Evolutionary conservation across 2,113 vertebrate genomes (phyloP).

Genomic region (Albula goreensis): DNA sequence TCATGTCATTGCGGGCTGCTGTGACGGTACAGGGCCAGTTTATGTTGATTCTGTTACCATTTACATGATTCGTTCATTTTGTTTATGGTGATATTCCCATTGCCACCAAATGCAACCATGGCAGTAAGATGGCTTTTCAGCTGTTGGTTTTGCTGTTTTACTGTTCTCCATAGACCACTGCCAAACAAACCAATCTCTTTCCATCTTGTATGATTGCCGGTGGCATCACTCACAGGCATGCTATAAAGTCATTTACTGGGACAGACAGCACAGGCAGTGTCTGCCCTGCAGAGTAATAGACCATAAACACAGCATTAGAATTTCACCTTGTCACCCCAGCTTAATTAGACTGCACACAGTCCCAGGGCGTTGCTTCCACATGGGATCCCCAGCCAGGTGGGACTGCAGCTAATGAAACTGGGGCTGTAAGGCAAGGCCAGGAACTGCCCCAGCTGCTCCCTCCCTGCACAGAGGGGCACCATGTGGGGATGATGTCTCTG

Average conservation of each 20-base stretch:
- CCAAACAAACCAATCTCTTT: background rate
- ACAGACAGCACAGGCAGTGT: background rate
- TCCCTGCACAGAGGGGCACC: background rate
- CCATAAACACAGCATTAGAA: background rate
- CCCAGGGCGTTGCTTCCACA: background rate
- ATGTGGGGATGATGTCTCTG: background rate
- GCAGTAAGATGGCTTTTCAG: no score
- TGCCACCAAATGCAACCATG: background rate
- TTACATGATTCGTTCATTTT: background rate
- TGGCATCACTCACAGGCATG: background rate
- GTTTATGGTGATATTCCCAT: background rate
- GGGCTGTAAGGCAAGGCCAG: no score
- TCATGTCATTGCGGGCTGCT: background rate
- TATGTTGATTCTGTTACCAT: background rate
- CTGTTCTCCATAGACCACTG: background rate
- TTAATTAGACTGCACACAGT: background rate
- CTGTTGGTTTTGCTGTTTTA: no score
- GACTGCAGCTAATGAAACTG: background rate
- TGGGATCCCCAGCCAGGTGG: background rate
- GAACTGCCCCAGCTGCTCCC: background rate
- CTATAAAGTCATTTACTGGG: background rate
- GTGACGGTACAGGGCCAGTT: background rate
- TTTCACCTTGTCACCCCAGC: background rate
- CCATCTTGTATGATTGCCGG: background rate
- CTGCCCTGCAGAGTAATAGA: background rate